Percentiles rank a stretch among this genome's conserved stretches.
phyloP scores from a whole-genome alignment of 2,113 vertebrate genomes.

The Crotalus helleri region DNA sequence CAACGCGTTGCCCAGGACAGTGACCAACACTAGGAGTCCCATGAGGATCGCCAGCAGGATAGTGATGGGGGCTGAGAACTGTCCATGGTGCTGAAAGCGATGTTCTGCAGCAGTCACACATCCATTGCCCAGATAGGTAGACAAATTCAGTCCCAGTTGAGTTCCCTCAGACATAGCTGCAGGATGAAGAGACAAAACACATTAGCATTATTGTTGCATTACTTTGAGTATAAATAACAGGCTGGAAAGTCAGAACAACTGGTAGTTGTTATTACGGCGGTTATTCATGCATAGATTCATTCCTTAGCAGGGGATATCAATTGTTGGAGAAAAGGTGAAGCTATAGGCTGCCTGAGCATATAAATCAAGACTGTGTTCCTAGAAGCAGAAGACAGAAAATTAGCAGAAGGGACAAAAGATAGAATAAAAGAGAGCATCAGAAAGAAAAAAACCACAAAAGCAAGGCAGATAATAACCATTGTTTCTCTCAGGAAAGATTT shows the following conservation, averaged over 20 bases:
- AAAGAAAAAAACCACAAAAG: not conserved
- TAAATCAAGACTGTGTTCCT: not conserved
- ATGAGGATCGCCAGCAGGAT: conserved; percentile 67
- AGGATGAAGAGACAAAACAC: not conserved
- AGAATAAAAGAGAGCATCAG: not conserved
- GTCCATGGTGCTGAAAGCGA: conserved; percentile 47
- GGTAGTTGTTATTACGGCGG: not conserved
- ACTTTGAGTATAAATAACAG: not conserved
- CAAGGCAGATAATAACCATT: not conserved
- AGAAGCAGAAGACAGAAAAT: not conserved
- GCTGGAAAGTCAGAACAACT: not conserved
- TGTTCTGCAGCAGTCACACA: not conserved
- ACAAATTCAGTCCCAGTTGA: too few species aligned
- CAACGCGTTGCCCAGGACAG: conserved; percentile 71
- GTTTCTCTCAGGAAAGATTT: not conserved
- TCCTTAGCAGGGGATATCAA: not conserved
- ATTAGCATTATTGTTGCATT: not conserved
- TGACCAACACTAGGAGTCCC: conserved; percentile 71
- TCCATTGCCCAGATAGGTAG: not conserved
- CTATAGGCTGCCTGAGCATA: not conserved
- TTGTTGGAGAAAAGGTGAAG: not conserved
- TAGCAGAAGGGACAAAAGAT: not conserved
- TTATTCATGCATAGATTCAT: not conserved
- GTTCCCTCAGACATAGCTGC: not conserved
- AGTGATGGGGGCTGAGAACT: conserved; percentile 59